These are phyloP conservation scores for Myotis findleyi DNA, from an alignment of 2,797 vertebrate genomes.

Conservation along the genomic window DNA sequence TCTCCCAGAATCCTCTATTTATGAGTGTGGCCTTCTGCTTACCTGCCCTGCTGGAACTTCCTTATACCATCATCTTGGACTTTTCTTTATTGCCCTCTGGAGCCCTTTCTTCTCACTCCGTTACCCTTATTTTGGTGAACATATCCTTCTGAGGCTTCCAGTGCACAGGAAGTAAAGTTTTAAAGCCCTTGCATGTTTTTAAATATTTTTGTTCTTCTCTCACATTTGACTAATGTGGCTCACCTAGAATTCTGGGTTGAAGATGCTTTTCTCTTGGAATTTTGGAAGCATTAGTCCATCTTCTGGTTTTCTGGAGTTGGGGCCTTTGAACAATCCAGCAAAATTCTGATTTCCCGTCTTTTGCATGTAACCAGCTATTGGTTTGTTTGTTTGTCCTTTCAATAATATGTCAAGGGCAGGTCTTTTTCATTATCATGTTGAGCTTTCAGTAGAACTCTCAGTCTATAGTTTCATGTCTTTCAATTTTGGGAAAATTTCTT, in stretches of 20 bases:
- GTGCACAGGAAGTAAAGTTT: neutral
- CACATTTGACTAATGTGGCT: too few relatives aligned
- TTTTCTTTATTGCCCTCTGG: neutral
- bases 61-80: rapidly evolving
- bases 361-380: neutral
- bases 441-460: neutral
- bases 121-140: neutral
- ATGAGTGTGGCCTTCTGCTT: neutral
- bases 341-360: slow-evolving; percentile 3
- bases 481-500: neutral
- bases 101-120: neutral
- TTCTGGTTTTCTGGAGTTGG: neutral
- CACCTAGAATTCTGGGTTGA: neutral
- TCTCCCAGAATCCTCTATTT: neutral
- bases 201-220: neutral
- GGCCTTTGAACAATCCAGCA: neutral
- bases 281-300: neutral
- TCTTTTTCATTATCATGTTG: too few relatives aligned
- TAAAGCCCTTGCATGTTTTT: neutral
- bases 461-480: neutral
- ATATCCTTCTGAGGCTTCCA: neutral
- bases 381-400: neutral
- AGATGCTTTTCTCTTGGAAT: neutral
- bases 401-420: neutral
- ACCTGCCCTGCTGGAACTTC: neutral